These are phyloP conservation scores for Aporrectodea caliginosa DNA, from an alignment of 1,140 invertebrate species.

Conservation along the genomic window DNA sequence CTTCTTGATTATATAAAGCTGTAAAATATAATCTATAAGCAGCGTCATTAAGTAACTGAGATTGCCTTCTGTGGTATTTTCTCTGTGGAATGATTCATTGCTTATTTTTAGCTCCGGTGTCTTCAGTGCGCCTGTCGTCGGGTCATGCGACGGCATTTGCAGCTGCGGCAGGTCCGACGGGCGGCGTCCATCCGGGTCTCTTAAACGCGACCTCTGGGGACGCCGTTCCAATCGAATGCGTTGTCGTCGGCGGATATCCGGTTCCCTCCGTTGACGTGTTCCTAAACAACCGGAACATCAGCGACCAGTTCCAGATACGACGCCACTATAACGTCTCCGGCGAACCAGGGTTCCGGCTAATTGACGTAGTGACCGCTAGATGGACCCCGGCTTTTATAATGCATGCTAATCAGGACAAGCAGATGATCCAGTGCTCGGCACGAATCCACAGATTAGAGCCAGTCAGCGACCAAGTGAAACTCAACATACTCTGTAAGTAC, in stretches of 20 bases:
- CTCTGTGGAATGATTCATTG: too few species aligned
- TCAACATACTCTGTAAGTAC: not conserved
- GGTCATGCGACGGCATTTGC: not conserved
- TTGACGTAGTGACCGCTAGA: not conserved
- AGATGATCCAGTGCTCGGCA: not conserved
- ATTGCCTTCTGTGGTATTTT: too few species aligned
- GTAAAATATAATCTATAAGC: too few species aligned
- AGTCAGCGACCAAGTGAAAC: not conserved
- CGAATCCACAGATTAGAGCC: not conserved
- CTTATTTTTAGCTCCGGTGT: not conserved
- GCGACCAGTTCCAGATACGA: not conserved
- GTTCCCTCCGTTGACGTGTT: not conserved
- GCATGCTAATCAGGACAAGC: not conserved
- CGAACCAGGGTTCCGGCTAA: not conserved
- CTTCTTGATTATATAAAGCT: too few species aligned
- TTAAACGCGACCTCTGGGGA: conserved; percentile 11
- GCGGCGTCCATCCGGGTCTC: not conserved
- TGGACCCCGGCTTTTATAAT: not conserved
- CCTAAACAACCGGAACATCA: not conserved
- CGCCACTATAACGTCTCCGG: not conserved
- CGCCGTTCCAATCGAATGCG: not conserved
- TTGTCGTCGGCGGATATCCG: conserved; percentile 9
- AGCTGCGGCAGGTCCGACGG: not conserved
- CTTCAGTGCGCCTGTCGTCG: not conserved
- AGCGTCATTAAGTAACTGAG: too few species aligned